Evolutionary conservation across 2,888 invertebrate genomes (phyloP).

Genomic region (Nomada flava): DNA sequence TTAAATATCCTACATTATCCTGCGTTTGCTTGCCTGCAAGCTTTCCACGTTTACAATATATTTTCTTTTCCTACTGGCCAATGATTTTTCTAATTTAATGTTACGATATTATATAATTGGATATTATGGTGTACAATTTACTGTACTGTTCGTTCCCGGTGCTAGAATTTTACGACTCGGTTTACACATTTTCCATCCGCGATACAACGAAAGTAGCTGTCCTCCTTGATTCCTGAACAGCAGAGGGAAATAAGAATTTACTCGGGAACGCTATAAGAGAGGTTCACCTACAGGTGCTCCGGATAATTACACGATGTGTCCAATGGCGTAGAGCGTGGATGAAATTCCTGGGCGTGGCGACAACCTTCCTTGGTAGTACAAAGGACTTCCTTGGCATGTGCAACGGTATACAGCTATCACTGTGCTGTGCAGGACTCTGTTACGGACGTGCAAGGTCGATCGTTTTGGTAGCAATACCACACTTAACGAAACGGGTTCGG

Average conservation of each 20-base stretch:
- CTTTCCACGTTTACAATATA: no score
- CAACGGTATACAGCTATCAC: constrained; percentile 24
- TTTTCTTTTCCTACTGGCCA: no score
- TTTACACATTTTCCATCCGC: not conserved
- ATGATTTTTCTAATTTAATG: no score
- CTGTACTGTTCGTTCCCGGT: not conserved
- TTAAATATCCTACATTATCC: no score
- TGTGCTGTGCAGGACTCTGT: constrained; percentile 9
- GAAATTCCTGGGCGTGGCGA: constrained; percentile 82
- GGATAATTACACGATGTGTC: constrained; percentile 60
- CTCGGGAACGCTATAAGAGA: constrained; percentile 21
- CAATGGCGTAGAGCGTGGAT: constrained; percentile 63
- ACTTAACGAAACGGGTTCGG: not conserved
- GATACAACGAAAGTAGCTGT: not conserved
- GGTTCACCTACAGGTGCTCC: constrained; percentile 52
- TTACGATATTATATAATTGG: no score
- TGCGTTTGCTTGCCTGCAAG: no score
- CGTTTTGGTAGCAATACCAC: constrained; percentile 17
- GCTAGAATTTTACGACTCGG: not conserved
- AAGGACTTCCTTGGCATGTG: constrained; percentile 45
- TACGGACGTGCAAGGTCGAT: constrained; percentile 34
- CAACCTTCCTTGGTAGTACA: constrained; percentile 56
- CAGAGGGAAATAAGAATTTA: constrained; percentile 1
- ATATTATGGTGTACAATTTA: no score
- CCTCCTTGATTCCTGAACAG: constrained; percentile 9